Evolutionary conservation across 1,140 invertebrate genomes (phyloP).

Genomic region (Acromyrmex echinatior): DNA sequence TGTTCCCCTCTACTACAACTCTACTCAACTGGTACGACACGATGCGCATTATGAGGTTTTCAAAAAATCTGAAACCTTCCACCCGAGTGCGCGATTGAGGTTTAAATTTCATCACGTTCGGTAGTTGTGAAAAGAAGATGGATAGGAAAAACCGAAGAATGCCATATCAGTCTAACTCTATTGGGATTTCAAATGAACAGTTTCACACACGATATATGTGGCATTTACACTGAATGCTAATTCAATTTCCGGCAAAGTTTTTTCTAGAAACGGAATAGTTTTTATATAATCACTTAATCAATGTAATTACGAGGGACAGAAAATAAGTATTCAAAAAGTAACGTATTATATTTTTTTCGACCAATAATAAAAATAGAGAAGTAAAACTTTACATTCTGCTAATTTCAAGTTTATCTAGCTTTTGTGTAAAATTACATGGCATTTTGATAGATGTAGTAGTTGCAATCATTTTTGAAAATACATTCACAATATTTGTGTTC

Average conservation of each 20-base stretch:
- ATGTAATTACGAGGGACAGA: neutral
- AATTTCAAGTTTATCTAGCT: too few species aligned
- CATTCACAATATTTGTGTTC: too few species aligned
- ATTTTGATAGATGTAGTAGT: too few species aligned
- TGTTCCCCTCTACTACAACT: constrained; percentile 59
- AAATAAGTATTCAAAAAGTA: too few species aligned
- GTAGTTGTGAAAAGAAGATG: constrained; percentile 54
- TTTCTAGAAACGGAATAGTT: neutral
- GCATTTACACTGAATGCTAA: neutral
- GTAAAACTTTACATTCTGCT: too few species aligned
- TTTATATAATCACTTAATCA: neutral
- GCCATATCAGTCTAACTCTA: constrained; percentile 61
- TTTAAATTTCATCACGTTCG: constrained; percentile 82
- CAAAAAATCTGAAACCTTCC: constrained; percentile 82
- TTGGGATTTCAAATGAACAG: constrained; percentile 78
- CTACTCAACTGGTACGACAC: constrained; percentile 18
- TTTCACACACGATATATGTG: constrained; percentile 1
- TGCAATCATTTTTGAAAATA: too few species aligned
- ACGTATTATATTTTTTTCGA: too few species aligned
- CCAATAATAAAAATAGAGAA: too few species aligned
- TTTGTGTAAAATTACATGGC: too few species aligned
- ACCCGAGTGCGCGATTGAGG: constrained; percentile 77
- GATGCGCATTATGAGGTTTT: constrained; percentile 79
- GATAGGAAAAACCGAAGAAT: constrained; percentile 64
- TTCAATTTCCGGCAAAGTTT: constrained; percentile 33